These are phyloP conservation scores for Nebria brevicollis DNA, from an alignment of 2,888 invertebrate genomes.

Conservation along the genomic window DNA sequence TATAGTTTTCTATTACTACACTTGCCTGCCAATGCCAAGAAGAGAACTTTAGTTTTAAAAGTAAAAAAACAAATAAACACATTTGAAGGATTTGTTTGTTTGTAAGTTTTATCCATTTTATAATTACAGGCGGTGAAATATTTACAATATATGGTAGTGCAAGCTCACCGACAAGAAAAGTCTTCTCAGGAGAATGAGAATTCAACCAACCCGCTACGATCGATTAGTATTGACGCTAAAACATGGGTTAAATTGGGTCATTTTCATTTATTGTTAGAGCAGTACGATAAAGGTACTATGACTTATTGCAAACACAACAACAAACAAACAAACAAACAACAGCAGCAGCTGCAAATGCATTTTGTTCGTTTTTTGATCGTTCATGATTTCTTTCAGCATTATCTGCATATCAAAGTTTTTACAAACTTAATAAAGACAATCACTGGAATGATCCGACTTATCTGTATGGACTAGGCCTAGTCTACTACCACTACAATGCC, in stretches of 20 bases:
- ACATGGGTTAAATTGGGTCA: slow-evolving; percentile 96
- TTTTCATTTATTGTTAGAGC: slow-evolving; percentile 91
- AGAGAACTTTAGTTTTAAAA: slow-evolving; percentile 83
- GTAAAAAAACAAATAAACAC: slow-evolving; percentile 57
- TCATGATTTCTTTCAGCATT: slow-evolving; percentile 75
- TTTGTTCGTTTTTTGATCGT: slow-evolving; percentile 52
- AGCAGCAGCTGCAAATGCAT: not conserved
- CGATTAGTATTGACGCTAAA: slow-evolving; percentile 83
- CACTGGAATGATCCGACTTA: slow-evolving; percentile 92
- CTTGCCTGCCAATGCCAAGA: slow-evolving; percentile 81
- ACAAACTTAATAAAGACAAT: slow-evolving; percentile 75
- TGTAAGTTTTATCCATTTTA: slow-evolving; percentile 25
- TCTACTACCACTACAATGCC: slow-evolving; percentile 96
- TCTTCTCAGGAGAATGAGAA: slow-evolving; percentile 57
- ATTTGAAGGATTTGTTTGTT: not conserved
- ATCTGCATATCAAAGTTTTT: slow-evolving; percentile 97
- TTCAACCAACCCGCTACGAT: slow-evolving; percentile 54
- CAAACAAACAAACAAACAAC: too few relatives aligned
- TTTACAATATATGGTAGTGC: slow-evolving; percentile 85
- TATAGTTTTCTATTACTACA: slow-evolving; percentile 90
- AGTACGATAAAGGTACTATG: slow-evolving; percentile 88
- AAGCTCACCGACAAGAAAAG: slow-evolving; percentile 74
- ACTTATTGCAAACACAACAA: not conserved
- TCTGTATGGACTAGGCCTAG: slow-evolving; percentile 93
- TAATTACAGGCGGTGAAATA: slow-evolving; percentile 78